Base-by-base conservation (phyloP, 2,888 invertebrate genomes). In the Drosophila stalkeri region DNA sequence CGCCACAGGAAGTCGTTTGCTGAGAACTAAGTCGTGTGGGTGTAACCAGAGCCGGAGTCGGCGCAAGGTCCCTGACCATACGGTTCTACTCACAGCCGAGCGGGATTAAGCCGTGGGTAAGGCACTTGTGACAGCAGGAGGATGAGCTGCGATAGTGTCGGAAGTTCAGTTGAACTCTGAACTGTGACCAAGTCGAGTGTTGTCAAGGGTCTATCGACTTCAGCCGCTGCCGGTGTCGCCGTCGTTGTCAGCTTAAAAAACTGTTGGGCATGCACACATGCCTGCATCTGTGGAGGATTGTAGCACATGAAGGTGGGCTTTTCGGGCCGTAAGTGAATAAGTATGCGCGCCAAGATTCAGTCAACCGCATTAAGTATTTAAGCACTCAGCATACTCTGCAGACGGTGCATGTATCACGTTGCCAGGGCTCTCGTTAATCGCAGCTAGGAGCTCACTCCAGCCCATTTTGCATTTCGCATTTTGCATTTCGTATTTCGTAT, bases 351-450 rank as follows among this genome's bases (percentile, higher is more conserved):
- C 64, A 81, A 90, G 78, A 83, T 78, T 86, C 90, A 86, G 89
- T 89, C 90, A 90, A 90, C 84, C 86, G 79, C 90, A 89, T 83
- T 83, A 90, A 86, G 86, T 86, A 86, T 90, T 86, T 86, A 86
- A 90, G 90, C 81, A 90, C 84, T 90, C 81, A 74, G 71, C 88
- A 85, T 80, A 71, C 85, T 73, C 75, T 66, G 72, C 77, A 69
- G 68, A 64, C 74, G 44, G 44, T 61, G 60, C 79, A 78, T 49
- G 71, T 75, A 62, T 73, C 69, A 39, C 52, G 55, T 63, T 63
- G 63, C 56, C 59, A 23, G 23, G 37, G 37, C 23, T 20, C 47
- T 23, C 44, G 61, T 37, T 64, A 47, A 44, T 16, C 23, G 55
- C 20, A 31, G 44, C 37, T 16, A 37, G 41, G n/a, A 35, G 39